phyloP scores from a whole-genome alignment of 2,797 vertebrate genomes.

The Xyrichtys novacula region DNA sequence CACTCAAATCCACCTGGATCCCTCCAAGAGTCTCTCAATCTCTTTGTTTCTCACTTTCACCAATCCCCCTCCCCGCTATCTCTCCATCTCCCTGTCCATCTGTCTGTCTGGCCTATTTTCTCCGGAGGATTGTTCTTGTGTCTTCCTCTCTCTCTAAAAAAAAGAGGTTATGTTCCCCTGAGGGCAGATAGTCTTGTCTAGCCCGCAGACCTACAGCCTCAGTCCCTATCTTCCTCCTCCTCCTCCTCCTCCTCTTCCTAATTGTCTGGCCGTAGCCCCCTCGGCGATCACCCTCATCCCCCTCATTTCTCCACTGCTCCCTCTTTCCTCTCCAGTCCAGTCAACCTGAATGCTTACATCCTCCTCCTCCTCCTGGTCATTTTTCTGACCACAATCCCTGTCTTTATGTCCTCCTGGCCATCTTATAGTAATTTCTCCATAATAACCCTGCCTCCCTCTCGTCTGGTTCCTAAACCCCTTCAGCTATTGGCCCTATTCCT shows the following conservation, averaged over 20 bases:
- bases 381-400: slow-evolving; percentile 36
- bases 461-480: slow-evolving; percentile 48
- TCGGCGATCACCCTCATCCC: slow-evolving; percentile 62
- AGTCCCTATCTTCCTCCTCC: slow-evolving; percentile 60
- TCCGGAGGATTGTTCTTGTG: slow-evolving; percentile 69
- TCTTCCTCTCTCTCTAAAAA: slow-evolving; percentile 81
- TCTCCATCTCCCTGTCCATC: slow-evolving; percentile 58
- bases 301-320: slow-evolving; percentile 36
- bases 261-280: slow-evolving; percentile 58
- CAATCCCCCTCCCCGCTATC: slow-evolving; percentile 27
- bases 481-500: slow-evolving; percentile 57
- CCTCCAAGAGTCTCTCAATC: slow-evolving; percentile 28
- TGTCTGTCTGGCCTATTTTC: slow-evolving; percentile 74
- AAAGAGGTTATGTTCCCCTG: slow-evolving; percentile 65
- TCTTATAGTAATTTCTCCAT: slow-evolving; percentile 54
- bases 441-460: slow-evolving; percentile 57
- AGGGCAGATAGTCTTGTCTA: slow-evolving; percentile 83
- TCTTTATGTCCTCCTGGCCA: slow-evolving; percentile 44
- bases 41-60: slow-evolving; percentile 65
- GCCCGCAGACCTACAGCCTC: slow-evolving; percentile 70
- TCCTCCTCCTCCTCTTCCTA: slow-evolving; percentile 40
- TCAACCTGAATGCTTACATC: slow-evolving; percentile 47
- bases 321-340: slow-evolving; percentile 21
- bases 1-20: slow-evolving; percentile 58
- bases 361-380: slow-evolving; percentile 45